Evolutionary conservation across 2,797 vertebrate species (phyloP).

Genomic region (Eulemur rubriventer): DNA sequence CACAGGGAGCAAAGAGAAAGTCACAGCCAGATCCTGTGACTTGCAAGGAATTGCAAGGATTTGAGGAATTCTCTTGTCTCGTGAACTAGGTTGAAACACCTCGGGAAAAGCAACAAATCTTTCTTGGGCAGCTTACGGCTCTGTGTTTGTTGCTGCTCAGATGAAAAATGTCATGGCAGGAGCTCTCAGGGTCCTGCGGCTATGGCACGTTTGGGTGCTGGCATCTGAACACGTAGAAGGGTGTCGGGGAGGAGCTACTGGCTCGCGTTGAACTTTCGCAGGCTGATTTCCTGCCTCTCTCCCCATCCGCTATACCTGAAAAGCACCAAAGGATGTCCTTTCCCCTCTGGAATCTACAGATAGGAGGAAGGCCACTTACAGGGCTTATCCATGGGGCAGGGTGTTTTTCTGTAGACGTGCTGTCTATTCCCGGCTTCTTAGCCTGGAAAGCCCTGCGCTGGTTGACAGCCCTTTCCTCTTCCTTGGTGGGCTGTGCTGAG

Average conservation of each 20-base stretch:
- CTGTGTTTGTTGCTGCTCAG: not conserved
- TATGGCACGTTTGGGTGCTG: not conserved
- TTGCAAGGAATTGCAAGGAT: not conserved
- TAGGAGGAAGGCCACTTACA: not conserved
- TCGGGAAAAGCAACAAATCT: not conserved
- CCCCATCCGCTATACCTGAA: not conserved
- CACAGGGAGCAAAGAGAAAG: not conserved
- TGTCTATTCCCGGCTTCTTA: not conserved
- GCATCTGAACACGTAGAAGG: too few relatives aligned
- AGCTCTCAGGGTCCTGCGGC: not conserved
- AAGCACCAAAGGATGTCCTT: not conserved
- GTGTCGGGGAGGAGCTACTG: rapidly evolving
- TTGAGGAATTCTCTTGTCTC: not conserved
- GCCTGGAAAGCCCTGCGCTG: not conserved
- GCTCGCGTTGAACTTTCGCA: rapidly evolving
- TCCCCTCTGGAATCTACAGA: not conserved
- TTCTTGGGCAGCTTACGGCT: not conserved
- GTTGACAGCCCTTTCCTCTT: not conserved
- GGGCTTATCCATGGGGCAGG: too few relatives aligned
- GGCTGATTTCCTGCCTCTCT: not conserved
- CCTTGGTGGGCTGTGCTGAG: rapidly evolving
- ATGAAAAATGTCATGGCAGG: not conserved
- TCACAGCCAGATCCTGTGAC: not conserved
- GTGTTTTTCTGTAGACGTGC: not conserved
- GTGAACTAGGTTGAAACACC: not conserved